Percentiles rank a stretch among this genome's conserved stretches.
These are phyloP conservation scores for Helicoverpa zea DNA, from an alignment of 1,140 invertebrate genomes.

Conservation along the genomic window DNA sequence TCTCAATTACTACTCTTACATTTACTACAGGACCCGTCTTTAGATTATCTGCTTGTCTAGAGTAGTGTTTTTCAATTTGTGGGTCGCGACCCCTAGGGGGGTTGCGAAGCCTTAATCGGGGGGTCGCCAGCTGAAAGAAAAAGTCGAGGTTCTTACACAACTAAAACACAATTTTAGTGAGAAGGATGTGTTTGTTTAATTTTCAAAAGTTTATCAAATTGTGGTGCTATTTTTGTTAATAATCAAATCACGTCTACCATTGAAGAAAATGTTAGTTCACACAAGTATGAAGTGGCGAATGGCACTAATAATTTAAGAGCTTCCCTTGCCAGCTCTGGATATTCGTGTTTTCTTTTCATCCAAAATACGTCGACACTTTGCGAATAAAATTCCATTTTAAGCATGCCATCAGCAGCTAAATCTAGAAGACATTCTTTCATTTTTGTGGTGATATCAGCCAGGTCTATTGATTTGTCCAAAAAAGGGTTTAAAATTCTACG, in stretches of 20 bases:
- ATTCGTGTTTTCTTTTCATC: constrained; percentile 53
- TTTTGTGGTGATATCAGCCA: constrained; percentile 53
- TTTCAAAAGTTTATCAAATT: neutral
- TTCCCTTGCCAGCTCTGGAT: constrained; percentile 51
- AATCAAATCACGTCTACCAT: constrained; percentile 49
- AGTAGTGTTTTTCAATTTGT: no score
- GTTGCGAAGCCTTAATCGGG: neutral
- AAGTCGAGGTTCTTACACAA: constrained; percentile 39
- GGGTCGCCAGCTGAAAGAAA: constrained; percentile 32
- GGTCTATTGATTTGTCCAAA: constrained; percentile 55
- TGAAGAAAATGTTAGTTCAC: constrained; percentile 38
- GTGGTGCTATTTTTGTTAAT: constrained; percentile 38
- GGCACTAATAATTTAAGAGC: constrained; percentile 52
- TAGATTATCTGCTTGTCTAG: no score
- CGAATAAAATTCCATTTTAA: constrained; percentile 51
- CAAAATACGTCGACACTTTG: constrained; percentile 56
- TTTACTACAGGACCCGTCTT: no score
- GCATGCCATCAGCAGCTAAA: constrained; percentile 42
- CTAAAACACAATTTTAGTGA: constrained; percentile 42
- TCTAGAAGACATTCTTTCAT: constrained; percentile 50
- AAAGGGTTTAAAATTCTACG: constrained; percentile 56
- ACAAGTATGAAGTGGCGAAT: constrained; percentile 54
- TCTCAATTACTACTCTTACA: no score
- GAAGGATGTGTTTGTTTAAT: constrained; percentile 42
- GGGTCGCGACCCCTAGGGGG: no score